Percentiles rank a stretch among this genome's conserved stretches.
These are phyloP conservation scores for Aspidiotus rigidus DNA, from an alignment of 2,888 invertebrate species.

Conservation along the genomic window DNA sequence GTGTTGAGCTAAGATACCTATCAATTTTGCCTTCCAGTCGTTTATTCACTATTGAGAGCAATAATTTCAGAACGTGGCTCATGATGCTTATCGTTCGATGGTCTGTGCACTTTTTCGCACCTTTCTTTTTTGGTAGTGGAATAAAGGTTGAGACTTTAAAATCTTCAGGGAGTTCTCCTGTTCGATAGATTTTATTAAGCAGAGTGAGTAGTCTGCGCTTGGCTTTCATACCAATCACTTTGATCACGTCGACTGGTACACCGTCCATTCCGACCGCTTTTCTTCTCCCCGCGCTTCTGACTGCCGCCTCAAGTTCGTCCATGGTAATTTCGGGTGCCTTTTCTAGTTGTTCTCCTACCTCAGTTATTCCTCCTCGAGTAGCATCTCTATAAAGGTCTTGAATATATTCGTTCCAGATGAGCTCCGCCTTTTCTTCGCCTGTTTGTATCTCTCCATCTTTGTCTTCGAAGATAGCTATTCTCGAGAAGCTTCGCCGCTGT, in stretches of 20 bases:
- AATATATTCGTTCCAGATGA: too few species aligned
- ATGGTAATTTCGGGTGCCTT: not conserved
- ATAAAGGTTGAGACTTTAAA: not conserved
- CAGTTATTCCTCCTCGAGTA: not conserved
- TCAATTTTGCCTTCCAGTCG: too few species aligned
- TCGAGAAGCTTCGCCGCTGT: not conserved
- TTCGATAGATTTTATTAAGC: too few species aligned
- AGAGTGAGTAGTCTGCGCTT: too few species aligned
- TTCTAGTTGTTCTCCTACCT: not conserved
- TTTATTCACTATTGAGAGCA: too few species aligned
- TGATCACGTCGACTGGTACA: constrained; percentile 1
- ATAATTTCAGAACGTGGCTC: not conserved
- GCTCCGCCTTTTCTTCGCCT: too few species aligned
- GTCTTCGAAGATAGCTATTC: not conserved
- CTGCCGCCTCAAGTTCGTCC: not conserved
- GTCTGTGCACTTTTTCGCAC: not conserved
- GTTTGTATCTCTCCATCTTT: not conserved
- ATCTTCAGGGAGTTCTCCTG: not conserved
- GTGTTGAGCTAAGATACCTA: too few species aligned
- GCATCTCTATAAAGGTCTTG: too few species aligned
- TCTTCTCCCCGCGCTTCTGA: not conserved
- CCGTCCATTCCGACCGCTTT: not conserved
- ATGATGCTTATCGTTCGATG: not conserved
- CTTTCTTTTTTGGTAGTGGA: not conserved
- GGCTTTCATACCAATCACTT: too few species aligned